Conservation (phyloP, 2,888 invertebrate genomes). For the Hirudinaria manillensis region DNA sequence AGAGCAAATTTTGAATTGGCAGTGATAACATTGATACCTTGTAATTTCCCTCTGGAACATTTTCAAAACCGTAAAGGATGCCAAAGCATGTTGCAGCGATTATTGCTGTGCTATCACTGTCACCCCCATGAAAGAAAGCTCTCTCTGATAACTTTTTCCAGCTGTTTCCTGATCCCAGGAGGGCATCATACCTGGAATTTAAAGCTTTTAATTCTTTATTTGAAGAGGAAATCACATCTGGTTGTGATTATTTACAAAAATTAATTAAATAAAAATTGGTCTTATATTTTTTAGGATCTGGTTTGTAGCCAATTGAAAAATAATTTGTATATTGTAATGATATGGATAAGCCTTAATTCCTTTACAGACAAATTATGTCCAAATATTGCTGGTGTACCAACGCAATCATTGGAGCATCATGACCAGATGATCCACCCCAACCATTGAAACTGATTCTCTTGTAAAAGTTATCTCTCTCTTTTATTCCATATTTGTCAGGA, state of each 20-base stretch:
- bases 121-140: constrained; percentile 50
- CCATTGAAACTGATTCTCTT: constrained; percentile 47
- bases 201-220: background rate
- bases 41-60: constrained; percentile 47
- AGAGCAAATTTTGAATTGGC: background rate
- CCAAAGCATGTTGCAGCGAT: constrained; percentile 52
- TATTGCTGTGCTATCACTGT: constrained; percentile 52
- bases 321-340: background rate
- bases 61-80: constrained; percentile 46
- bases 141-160: constrained; percentile 49
- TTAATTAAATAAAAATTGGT: background rate
- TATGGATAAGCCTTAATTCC: background rate
- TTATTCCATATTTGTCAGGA: constrained; percentile 44
- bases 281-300: background rate
- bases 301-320: background rate
- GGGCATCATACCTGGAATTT: constrained; percentile 45
- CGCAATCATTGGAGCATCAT: constrained; percentile 53
- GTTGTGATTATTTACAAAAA: background rate
- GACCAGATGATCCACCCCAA: constrained; percentile 52
- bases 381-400: constrained; percentile 38
- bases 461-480: constrained; percentile 49
- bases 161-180: constrained; percentile 43
- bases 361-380: background rate
- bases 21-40: constrained; percentile 38
- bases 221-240: background rate